Evolutionary conservation across 2,797 vertebrate genomes (phyloP).

Genomic region (Gallirallus australis): DNA sequence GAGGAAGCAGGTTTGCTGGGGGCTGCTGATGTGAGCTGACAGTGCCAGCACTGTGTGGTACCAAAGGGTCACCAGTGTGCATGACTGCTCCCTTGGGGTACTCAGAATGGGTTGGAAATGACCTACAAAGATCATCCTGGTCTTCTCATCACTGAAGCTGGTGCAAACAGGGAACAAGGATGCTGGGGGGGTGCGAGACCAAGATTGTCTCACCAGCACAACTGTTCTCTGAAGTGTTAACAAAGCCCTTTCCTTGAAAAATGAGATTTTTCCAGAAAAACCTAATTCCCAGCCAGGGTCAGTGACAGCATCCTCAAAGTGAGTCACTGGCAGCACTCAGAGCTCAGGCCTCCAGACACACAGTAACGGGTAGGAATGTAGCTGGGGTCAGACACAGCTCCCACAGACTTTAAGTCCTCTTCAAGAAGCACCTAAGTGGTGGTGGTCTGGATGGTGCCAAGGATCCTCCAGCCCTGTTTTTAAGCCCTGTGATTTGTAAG

Average conservation of each 20-base stretch:
- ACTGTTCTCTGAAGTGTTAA: not conserved
- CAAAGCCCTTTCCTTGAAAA: not conserved
- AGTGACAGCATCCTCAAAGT: not conserved
- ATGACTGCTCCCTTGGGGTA: not conserved
- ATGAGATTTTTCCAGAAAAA: not conserved
- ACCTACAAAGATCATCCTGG: not conserved
- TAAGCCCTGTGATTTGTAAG: not conserved
- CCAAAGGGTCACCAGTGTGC: not conserved
- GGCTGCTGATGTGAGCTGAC: not conserved
- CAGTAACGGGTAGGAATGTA: not conserved
- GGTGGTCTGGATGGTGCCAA: not conserved
- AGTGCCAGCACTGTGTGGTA: not conserved
- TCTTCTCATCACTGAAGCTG: not conserved
- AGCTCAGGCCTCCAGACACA: not conserved
- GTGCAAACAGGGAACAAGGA: not conserved
- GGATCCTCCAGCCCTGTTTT: not conserved
- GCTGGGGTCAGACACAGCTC: not conserved
- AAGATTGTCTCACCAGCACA: not conserved
- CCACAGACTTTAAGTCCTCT: not conserved
- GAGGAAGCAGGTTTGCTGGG: not conserved
- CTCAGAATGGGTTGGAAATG: not conserved
- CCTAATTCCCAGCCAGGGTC: rapidly evolving
- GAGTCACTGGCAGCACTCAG: not conserved
- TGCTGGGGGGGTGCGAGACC: not conserved
- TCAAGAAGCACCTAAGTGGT: not conserved